These are phyloP conservation scores for Acanthosepion lycidas DNA, from an alignment of 2,888 invertebrate species.

Conservation along the genomic window DNA sequence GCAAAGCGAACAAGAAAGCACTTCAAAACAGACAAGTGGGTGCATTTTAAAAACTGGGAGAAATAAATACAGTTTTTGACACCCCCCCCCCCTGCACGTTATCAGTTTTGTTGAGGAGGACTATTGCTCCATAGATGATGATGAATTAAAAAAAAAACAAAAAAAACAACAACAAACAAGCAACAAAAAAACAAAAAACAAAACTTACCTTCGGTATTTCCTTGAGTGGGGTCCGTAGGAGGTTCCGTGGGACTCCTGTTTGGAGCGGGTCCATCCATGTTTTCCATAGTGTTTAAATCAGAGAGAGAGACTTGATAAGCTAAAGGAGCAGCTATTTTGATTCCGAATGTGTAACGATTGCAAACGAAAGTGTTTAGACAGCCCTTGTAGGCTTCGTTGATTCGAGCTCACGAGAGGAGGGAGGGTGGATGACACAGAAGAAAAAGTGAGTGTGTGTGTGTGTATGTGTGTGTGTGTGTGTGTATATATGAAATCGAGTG, in stretches of 20 bases:
- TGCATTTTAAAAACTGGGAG: background rate
- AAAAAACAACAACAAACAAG: no score
- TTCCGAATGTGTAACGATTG: background rate
- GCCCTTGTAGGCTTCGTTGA: background rate
- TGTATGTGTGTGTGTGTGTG: background rate
- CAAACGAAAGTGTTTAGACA: conserved; percentile 14
- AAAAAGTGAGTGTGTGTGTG: background rate
- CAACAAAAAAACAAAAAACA: no score
- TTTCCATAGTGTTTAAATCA: conserved; percentile 47
- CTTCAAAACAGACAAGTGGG: background rate
- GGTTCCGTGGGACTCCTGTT: conserved; percentile 44
- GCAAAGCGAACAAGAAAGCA: background rate
- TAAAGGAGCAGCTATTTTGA: conserved; percentile 40
- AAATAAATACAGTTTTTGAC: background rate
- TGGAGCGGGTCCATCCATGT: conserved; percentile 46
- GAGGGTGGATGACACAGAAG: background rate
- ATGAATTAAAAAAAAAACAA: no score
- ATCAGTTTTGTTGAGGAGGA: no score
- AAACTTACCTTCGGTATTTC: conserved; percentile 34
- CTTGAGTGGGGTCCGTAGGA: conserved; percentile 35
- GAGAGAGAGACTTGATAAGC: conserved; percentile 44
- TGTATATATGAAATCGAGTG: background rate
- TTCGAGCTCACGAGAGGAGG: background rate
- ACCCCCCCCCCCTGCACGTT: no score
- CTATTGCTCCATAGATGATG: no score